A percentile compares a stretch with the other conserved stretches of the same genome.
These are phyloP conservation scores for Tragelaphus imberbis DNA, from an alignment of 2,113 vertebrate genomes.

Conservation along the genomic window DNA sequence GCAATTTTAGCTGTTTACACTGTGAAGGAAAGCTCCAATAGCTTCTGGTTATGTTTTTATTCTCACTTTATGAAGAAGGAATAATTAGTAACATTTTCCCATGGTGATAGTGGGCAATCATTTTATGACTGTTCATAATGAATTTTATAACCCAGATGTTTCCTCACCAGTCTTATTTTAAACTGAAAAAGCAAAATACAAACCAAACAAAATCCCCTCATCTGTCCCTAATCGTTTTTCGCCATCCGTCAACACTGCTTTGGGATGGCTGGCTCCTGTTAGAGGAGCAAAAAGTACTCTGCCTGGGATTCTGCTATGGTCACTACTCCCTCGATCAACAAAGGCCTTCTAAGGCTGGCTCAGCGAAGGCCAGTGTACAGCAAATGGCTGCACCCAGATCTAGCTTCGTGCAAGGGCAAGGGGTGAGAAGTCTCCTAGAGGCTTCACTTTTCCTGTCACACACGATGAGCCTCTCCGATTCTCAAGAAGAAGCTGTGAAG, in stretches of 20 bases:
- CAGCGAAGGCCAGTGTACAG: not conserved
- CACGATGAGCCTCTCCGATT: not conserved
- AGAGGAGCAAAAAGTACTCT: not conserved
- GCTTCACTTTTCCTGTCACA: not conserved
- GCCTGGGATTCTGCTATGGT: not conserved
- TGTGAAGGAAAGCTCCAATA: not conserved
- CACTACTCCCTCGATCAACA: not conserved
- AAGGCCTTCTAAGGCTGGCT: not conserved
- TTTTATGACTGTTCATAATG: not conserved
- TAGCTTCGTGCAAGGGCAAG: not conserved
- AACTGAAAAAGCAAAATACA: not conserved
- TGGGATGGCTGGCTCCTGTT: not conserved
- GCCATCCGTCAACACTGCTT: not conserved
- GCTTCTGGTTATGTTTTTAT: not conserved
- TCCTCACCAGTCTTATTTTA: not conserved
- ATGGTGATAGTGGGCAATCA: not conserved
- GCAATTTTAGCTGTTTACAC: not conserved
- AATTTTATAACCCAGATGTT: not conserved
- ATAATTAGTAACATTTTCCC: not conserved
- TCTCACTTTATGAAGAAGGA: not conserved
- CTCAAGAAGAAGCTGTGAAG: not conserved
- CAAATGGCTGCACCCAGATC: not conserved
- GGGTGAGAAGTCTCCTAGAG: accelerated
- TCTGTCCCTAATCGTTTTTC: not conserved
- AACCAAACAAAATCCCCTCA: not conserved